Percentiles rank a stretch among this genome's conserved stretches.
phyloP scores from a whole-genome alignment of 2,888 invertebrate genomes.

The Drosophila histrio region DNA sequence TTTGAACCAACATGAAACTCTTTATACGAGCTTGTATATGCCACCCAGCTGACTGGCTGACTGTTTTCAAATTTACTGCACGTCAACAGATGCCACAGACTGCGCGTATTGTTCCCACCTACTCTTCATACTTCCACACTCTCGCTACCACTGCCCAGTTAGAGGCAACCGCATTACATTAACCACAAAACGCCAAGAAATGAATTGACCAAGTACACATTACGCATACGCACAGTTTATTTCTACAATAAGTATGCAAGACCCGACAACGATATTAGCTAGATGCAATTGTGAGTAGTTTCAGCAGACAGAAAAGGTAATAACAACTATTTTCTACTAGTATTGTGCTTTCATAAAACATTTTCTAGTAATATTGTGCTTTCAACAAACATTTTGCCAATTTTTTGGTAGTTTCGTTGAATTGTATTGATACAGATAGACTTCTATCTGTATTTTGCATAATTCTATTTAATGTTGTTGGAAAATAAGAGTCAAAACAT shows the following conservation, averaged over 20 bases:
- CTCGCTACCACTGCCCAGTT: constrained; percentile 8
- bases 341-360: no score
- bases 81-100: constrained; percentile 53
- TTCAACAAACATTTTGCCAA: no score
- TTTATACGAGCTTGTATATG: constrained; percentile 37
- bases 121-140: neutral
- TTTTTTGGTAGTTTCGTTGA: no score
- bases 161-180: constrained; percentile 45
- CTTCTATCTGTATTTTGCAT: no score
- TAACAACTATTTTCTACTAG: neutral
- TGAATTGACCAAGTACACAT: constrained; percentile 37
- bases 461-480: no score
- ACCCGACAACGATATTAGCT: neutral
- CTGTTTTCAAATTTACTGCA: constrained; percentile 76
- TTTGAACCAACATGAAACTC: constrained; percentile 74
- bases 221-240: constrained; percentile 43
- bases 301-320: no score
- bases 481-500: no score
- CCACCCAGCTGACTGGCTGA: constrained; percentile 35
- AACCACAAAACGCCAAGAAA: constrained; percentile 52
- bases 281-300: neutral
- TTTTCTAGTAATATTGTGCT: no score
- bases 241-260: neutral
- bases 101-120: neutral
- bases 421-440: no score